phyloP scores from a whole-genome alignment of 2,113 vertebrate genomes.

The Zosterops lateralis region DNA sequence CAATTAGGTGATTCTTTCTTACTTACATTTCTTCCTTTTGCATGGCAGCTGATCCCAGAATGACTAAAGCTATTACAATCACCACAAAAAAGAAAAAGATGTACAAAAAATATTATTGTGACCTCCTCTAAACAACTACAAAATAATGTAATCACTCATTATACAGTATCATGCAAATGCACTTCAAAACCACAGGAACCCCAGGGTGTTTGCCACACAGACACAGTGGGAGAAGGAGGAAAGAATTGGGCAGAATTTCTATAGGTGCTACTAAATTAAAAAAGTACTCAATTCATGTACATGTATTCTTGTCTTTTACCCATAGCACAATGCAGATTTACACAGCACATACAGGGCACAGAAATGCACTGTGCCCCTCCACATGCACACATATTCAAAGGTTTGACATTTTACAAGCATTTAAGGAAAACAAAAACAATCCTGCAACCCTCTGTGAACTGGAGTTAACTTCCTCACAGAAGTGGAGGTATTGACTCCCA shows the following conservation, averaged over 20 bases:
- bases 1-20: not conserved
- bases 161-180: slow-evolving; percentile 7
- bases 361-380: not conserved
- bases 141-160: not conserved
- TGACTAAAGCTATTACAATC: not conserved
- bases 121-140: slow-evolving; percentile 6
- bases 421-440: not conserved
- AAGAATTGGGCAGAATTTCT: slow-evolving; percentile 19
- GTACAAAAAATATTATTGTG: not conserved
- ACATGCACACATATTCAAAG: not conserved
- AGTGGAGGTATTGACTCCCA: not conserved
- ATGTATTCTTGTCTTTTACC: not conserved
- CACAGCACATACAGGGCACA: not conserved
- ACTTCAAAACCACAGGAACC: slow-evolving; percentile 20
- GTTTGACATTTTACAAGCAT: not conserved
- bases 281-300: not conserved
- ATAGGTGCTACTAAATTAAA: not conserved
- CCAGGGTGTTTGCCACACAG: slow-evolving; percentile 28
- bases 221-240: not conserved
- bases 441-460: not conserved
- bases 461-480: not conserved
- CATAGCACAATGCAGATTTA: not conserved
- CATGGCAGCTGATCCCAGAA: not conserved
- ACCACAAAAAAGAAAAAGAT: not conserved
- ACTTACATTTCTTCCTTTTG: not conserved